Conservation (phyloP, 2,113 vertebrate genomes). For the Prionailurus bengalensis region DNA sequence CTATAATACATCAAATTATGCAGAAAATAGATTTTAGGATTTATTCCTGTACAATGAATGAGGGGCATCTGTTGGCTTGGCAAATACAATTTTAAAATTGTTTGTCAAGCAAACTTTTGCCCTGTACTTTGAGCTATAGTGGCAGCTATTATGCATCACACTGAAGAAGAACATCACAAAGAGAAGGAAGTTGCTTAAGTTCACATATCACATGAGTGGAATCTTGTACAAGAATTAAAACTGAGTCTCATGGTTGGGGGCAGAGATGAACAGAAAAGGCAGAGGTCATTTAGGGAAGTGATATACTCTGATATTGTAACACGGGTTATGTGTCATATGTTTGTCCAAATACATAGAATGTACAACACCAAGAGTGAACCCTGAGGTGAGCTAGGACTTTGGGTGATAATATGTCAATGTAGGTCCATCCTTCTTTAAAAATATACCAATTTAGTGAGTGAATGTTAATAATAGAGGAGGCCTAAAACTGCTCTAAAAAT, state of each 20-base stretch:
- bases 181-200: background rate
- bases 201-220: background rate
- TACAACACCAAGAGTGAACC: background rate
- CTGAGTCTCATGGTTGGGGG: background rate
- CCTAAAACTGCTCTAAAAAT: background rate
- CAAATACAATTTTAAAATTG: background rate
- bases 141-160: background rate
- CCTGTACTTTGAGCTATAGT: background rate
- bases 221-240: background rate
- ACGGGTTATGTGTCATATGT: background rate
- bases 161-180: background rate
- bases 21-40: background rate
- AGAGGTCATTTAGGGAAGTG: background rate
- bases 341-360: background rate
- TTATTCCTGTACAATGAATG: background rate
- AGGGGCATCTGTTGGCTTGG: background rate
- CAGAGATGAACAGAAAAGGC: background rate
- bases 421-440: background rate
- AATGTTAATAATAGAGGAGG: background rate
- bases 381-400: background rate
- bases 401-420: background rate
- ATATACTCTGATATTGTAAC: background rate
- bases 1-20: background rate
- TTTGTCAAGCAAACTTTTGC: constrained; percentile 17
- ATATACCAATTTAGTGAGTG: background rate